These are phyloP conservation scores for Hyles vespertilio DNA, from an alignment of 1,140 invertebrate genomes.

Conservation along the genomic window DNA sequence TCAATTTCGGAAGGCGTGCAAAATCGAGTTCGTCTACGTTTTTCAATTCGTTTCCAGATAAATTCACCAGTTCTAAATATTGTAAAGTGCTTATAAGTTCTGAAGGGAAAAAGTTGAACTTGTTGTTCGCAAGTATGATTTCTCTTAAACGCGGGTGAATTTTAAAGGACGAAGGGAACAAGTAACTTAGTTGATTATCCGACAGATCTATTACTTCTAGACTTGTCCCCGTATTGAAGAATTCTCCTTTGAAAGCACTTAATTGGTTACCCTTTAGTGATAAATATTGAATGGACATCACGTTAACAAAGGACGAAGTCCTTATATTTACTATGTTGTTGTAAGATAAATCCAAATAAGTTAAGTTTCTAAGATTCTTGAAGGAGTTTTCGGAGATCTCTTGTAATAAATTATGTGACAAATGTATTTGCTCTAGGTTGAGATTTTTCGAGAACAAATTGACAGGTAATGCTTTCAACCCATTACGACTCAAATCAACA, in stretches of 20 bases:
- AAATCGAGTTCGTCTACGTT: slow-evolving; percentile 90
- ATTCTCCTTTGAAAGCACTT: slow-evolving; percentile 86
- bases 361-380: slow-evolving; percentile 83
- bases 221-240: slow-evolving; percentile 83
- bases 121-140: slow-evolving; percentile 83
- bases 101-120: slow-evolving; percentile 88
- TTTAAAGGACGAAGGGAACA: slow-evolving; percentile 88
- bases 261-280: slow-evolving; percentile 83
- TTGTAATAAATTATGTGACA: slow-evolving; percentile 81
- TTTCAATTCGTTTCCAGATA: slow-evolving; percentile 86
- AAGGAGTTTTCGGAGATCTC: slow-evolving; percentile 85
- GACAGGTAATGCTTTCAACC: slow-evolving; percentile 81
- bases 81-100: slow-evolving; percentile 86
- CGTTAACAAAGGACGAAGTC: slow-evolving; percentile 80
- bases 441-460: slow-evolving; percentile 83
- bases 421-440: slow-evolving; percentile 80
- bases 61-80: slow-evolving; percentile 83
- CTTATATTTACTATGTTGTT: slow-evolving; percentile 88
- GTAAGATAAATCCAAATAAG: slow-evolving; percentile 82
- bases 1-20: slow-evolving; percentile 84
- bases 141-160: slow-evolving; percentile 84
- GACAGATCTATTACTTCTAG: slow-evolving; percentile 85
- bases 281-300: slow-evolving; percentile 82
- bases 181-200: slow-evolving; percentile 85
- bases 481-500: slow-evolving; percentile 85